A percentile compares a stretch with the other conserved stretches of the same genome.
Evolutionary conservation across 2,888 invertebrate species (phyloP).

Genomic region (Lasiommata megera): DNA sequence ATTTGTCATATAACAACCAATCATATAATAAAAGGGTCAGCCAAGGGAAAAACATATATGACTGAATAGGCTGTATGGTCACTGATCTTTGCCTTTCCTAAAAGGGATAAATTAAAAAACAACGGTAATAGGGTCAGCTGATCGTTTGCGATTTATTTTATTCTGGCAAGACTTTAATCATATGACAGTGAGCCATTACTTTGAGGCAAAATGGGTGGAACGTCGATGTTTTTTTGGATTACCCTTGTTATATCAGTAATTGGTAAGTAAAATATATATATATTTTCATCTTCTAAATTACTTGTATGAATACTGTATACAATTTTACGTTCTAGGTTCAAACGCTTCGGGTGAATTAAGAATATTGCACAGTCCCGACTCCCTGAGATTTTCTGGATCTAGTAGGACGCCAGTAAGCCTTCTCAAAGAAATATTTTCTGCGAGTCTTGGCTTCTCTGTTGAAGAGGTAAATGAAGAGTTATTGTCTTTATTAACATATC

Average conservation of each 20-base stretch:
- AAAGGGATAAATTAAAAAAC: too few relatives aligned
- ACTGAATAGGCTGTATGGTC: too few relatives aligned
- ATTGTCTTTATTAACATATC: background rate
- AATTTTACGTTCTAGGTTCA: conserved; percentile 54
- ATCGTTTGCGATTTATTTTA: background rate
- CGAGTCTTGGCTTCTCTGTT: conserved; percentile 87
- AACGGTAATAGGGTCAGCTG: too few relatives aligned
- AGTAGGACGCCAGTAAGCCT: conserved; percentile 83
- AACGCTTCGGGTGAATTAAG: conserved; percentile 85
- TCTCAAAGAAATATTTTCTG: conserved; percentile 86
- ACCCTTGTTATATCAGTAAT: conserved; percentile 58
- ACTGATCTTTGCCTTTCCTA: too few relatives aligned
- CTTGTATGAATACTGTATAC: background rate
- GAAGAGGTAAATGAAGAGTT: conserved; percentile 78
- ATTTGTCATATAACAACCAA: too few relatives aligned
- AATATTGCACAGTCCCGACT: conserved; percentile 85
- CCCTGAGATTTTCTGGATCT: conserved; percentile 85
- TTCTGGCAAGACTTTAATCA: conserved; percentile 61
- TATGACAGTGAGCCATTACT: conserved; percentile 59
- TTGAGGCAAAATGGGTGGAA: conserved; percentile 64
- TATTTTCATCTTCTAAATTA: conserved; percentile 3
- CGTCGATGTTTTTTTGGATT: conserved; percentile 63
- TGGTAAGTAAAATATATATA: conserved; percentile 50
- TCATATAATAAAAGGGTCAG: too few relatives aligned
- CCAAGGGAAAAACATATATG: too few relatives aligned